These are phyloP conservation scores for Dromiciops gliroides DNA, from an alignment of 2,113 vertebrate species.

Conservation along the genomic window DNA sequence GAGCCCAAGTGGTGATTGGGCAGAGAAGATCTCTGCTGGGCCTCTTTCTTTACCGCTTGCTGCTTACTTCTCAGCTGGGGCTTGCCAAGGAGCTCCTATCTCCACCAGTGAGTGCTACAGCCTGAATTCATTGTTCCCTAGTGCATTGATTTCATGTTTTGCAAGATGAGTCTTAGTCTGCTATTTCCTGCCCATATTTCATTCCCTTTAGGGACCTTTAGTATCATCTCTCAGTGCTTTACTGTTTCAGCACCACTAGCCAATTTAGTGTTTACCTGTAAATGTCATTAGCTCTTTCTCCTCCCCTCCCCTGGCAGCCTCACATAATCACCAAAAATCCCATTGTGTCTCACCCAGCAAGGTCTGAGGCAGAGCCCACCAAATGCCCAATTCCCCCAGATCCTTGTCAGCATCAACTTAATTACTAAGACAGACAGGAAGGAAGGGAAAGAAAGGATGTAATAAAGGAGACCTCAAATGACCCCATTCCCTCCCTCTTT, in stretches of 20 bases:
- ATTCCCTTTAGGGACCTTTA: neutral
- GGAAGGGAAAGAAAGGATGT: conserved; percentile 44
- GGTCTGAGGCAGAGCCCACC: neutral
- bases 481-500: conserved; percentile 56
- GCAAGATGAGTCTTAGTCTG: conserved; percentile 5
- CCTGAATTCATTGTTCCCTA: neutral
- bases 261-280: neutral
- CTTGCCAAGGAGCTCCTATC: neutral
- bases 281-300: neutral
- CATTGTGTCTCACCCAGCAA: neutral
- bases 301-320: neutral
- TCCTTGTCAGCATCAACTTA: conserved; percentile 7
- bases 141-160: neutral
- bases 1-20: neutral
- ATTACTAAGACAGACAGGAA: conserved; percentile 18
- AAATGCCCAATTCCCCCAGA: neutral
- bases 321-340: neutral
- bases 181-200: conserved; percentile 10
- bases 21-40: neutral
- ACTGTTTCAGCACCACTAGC: neutral
- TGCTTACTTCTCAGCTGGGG: neutral
- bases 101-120: neutral
- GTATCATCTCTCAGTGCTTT: neutral
- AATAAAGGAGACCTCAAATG: conserved; percentile 57
- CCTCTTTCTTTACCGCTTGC: neutral